phyloP scores from a whole-genome alignment of 2,888 invertebrate species.

The Pristionchus fissidentatus region DNA sequence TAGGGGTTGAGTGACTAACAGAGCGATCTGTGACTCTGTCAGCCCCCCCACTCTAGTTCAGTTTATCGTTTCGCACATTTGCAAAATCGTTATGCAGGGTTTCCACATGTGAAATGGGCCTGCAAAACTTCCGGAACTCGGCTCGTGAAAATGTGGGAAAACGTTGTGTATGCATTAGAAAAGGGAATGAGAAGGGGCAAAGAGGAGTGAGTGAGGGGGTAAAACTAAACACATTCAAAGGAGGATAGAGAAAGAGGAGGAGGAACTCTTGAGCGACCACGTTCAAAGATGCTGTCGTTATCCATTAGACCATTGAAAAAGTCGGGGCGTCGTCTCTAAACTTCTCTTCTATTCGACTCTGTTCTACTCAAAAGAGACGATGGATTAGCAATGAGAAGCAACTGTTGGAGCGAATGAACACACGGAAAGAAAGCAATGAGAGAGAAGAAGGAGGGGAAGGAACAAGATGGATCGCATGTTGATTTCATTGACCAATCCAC shows the following conservation, averaged over 20 bases:
- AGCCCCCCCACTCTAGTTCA: too few relatives aligned
- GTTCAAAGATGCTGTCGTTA: not conserved
- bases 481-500: too few relatives aligned
- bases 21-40: too few relatives aligned
- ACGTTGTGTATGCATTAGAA: too few relatives aligned
- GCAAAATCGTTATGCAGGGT: too few relatives aligned
- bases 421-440: not conserved
- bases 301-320: conserved; percentile 25
- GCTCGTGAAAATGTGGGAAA: too few relatives aligned
- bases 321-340: too few relatives aligned
- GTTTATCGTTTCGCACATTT: too few relatives aligned
- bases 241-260: not conserved
- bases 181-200: too few relatives aligned
- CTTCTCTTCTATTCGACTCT: not conserved
- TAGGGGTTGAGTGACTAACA: too few relatives aligned
- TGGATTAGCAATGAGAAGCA: not conserved
- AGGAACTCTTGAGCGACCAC: not conserved
- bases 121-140: too few relatives aligned
- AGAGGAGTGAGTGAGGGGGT: not conserved
- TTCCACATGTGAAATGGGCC: too few relatives aligned
- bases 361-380: not conserved
- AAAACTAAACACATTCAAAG: conserved; percentile 27
- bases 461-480: not conserved
- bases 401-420: conserved; percentile 27
- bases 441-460: not conserved